Base-by-base conservation (phyloP, 2,888 invertebrate species). In the Rutpela maculata region DNA sequence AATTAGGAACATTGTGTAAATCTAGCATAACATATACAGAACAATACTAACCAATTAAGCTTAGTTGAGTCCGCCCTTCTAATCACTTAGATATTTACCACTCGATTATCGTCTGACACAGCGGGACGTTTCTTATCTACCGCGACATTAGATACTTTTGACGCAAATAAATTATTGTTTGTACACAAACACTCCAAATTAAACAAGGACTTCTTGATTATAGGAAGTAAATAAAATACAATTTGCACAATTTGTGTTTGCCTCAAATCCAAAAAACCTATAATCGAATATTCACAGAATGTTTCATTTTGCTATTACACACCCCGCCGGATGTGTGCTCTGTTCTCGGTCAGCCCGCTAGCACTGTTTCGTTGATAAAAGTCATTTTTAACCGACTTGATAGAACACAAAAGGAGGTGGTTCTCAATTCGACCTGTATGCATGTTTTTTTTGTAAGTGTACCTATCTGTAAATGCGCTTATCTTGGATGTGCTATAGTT, bases 1-100 rank as follows among this genome's bases (percentile, higher is more conserved):
- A 74, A 77, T 77, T 74, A 76, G 68, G 68, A 67, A 67, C 72
- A 76, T 76, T 76, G 60, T 72, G 68, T 50, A 72, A 66, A 77
- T 75, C 72, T 5, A 22, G n/a, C n/a, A 62, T n/a, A 62, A 22
- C 62, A 62, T 62, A 62, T 17, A 9, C 62, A 62, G 62, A n/a
- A 62, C 31, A 62, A 62, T 62, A 62, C n/a, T 31, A 35, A 3
- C 11, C 62, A 62, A 62, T 62, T 62, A 62, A 31, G 62, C 26
- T 62, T 62, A 31, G 22, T 62, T 12, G 35, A 35, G 62, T 31
- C 31, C 10, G n/a, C 22, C 19, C 31, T 62, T 31, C 31, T 62
- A 62, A 62, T 62, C 31, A n/a, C 62, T 31, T 62, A 31, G 31
- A n/a, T 62, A 62, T 31, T 22, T 62, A 62, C 31, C 62, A 31